A percentile compares a stretch with the other conserved stretches of the same genome.
Conservation (phyloP, 1,140 invertebrate species). For the Leptinotarsa undecemlineata region DNA sequence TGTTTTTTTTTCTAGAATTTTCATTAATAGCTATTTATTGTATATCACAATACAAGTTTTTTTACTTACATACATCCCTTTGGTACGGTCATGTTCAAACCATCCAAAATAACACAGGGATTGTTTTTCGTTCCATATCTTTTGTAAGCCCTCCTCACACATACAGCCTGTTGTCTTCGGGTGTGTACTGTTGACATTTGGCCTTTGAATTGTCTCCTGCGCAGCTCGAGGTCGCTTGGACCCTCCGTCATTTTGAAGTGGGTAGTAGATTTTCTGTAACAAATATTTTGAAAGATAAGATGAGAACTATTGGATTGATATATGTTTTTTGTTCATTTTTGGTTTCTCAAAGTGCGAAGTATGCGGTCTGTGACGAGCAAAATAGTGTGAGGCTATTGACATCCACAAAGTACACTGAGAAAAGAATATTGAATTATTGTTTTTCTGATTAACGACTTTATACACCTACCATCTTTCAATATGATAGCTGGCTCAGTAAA, state of each 20-base stretch:
- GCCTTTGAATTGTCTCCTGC: constrained; percentile 45
- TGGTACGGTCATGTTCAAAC: constrained; percentile 87
- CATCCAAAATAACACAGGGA: constrained; percentile 80
- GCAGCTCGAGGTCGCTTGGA: constrained; percentile 46
- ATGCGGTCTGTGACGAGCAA: background rate
- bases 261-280: background rate
- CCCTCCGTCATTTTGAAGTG: constrained; percentile 35
- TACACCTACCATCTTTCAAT: too few species aligned
- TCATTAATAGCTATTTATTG: background rate
- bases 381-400: background rate
- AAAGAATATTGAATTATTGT: background rate
- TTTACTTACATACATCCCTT: constrained; percentile 87
- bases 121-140: constrained; percentile 83
- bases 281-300: background rate
- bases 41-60: constrained; percentile 1
- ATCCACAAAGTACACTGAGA: background rate
- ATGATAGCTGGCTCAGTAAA: too few species aligned
- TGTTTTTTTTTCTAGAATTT: too few species aligned
- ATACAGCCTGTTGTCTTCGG: constrained; percentile 77
- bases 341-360: background rate
- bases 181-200: constrained; percentile 75
- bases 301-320: background rate
- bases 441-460: too few species aligned
- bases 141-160: constrained; percentile 83
- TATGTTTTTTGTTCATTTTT: background rate